A percentile compares a stretch with the other conserved stretches of the same genome.
Evolutionary conservation across 1,140 invertebrate species (phyloP).

Genomic region (Drosophila murphyi): DNA sequence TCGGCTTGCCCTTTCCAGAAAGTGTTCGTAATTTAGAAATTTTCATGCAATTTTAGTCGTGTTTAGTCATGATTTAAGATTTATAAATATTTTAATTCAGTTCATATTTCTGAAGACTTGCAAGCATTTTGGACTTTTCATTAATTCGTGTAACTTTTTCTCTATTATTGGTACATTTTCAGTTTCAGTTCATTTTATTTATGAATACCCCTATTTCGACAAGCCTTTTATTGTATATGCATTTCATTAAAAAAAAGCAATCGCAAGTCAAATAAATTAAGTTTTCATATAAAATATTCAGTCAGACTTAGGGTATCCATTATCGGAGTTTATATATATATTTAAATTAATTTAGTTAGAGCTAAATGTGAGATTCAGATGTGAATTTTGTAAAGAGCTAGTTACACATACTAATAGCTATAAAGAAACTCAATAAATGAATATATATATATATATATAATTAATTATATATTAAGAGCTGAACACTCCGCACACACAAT

Average conservation of each 20-base stretch:
- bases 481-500: not conserved
- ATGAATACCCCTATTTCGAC: slow-evolving; percentile 1
- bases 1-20: slow-evolving; percentile 24
- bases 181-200: slow-evolving; percentile 40
- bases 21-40: not conserved
- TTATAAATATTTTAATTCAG: not conserved
- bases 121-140: not conserved
- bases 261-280: slow-evolving; percentile 60
- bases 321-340: slow-evolving; percentile 37
- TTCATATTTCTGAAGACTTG: not conserved
- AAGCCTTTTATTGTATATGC: not conserved
- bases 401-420: slow-evolving; percentile 43
- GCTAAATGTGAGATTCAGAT: slow-evolving; percentile 34
- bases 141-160: not conserved
- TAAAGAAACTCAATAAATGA: slow-evolving; percentile 54
- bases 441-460: slow-evolving; percentile 46
- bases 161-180: not conserved
- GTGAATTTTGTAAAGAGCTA: slow-evolving; percentile 38
- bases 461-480: slow-evolving; percentile 13
- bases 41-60: not conserved
- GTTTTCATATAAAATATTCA: slow-evolving; percentile 46
- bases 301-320: slow-evolving; percentile 56
- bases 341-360: slow-evolving; percentile 56
- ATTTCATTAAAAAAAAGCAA: slow-evolving; percentile 42
- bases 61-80: not conserved